A percentile compares a stretch with the other conserved stretches of the same genome.
These are phyloP conservation scores for Brachionus rubens DNA, from an alignment of 1,140 invertebrate species.

Conservation along the genomic window DNA sequence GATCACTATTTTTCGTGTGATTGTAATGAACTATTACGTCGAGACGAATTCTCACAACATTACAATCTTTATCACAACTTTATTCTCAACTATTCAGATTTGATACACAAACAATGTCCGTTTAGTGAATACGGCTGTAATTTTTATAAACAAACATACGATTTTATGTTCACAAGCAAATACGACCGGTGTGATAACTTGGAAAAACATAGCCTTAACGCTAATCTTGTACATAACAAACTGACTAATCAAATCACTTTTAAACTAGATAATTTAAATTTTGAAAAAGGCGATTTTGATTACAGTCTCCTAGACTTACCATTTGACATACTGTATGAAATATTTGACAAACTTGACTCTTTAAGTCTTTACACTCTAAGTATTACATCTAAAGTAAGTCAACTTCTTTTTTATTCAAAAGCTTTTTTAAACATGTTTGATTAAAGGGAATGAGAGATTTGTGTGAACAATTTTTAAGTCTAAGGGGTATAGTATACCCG, in stretches of 20 bases:
- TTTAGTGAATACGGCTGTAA: slow-evolving; percentile 18
- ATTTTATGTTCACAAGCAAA: slow-evolving; percentile 14
- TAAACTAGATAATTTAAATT: not conserved
- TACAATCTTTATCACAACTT: slow-evolving; percentile 41
- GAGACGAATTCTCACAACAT: slow-evolving; percentile 16
- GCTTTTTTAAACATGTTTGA: not conserved
- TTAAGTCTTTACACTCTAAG: not conserved
- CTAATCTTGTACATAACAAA: not conserved
- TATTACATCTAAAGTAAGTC: not conserved
- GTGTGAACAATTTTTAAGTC: slow-evolving; percentile 6
- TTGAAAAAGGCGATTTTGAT: not conserved
- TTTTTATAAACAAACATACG: not conserved
- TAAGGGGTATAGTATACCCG: slow-evolving; percentile 28
- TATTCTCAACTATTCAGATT: not conserved
- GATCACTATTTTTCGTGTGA: slow-evolving; percentile 3
- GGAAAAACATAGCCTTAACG: not conserved
- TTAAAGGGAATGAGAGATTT: slow-evolving; percentile 7
- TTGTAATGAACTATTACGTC: not conserved
- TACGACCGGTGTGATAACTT: not conserved
- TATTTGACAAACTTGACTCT: slow-evolving; percentile 23
- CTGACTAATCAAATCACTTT: not conserved
- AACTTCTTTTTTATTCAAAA: not conserved
- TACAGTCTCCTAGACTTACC: slow-evolving; percentile 19
- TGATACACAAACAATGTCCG: slow-evolving; percentile 10
- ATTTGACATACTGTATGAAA: slow-evolving; percentile 24